Percentiles rank a stretch among this genome's conserved stretches.
Evolutionary conservation across 2,888 invertebrate species (phyloP).

Genomic region (Unio pictorum): DNA sequence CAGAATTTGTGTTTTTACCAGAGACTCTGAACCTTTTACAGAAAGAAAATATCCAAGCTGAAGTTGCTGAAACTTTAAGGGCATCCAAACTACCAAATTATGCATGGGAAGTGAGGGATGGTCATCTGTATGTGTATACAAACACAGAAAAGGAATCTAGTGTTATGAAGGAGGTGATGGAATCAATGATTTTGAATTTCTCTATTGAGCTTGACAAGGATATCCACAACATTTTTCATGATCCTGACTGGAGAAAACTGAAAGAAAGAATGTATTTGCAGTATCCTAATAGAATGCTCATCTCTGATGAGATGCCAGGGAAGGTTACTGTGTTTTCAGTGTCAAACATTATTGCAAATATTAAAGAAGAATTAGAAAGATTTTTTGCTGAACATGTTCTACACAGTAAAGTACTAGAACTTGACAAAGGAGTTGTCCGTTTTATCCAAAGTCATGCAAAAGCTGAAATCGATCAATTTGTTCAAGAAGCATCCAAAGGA

Average conservation of each 20-base stretch:
- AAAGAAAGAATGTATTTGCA: conserved; percentile 12
- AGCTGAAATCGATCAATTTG: conserved; percentile 7
- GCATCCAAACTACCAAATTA: conserved; percentile 8
- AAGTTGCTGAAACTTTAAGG: conserved; percentile 8
- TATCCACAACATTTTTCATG: conserved; percentile 5
- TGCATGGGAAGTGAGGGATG: conserved; percentile 14
- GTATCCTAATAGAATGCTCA: conserved; percentile 13
- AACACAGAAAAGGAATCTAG: conserved; percentile 11
- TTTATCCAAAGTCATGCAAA: conserved; percentile 11
- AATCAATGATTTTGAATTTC: conserved; percentile 11
- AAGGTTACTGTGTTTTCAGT: conserved; percentile 17
- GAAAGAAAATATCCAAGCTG: conserved; percentile 3
- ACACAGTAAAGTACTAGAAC: conserved; percentile 14
- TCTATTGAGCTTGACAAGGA: conserved; percentile 12
- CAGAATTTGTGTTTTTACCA: conserved; percentile 10
- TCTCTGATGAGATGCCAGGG: conserved; percentile 2
- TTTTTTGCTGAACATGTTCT: conserved; percentile 18
- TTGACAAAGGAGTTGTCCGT: conserved; percentile 8
- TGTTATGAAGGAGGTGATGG: conserved; percentile 15
- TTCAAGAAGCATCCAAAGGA: conserved; percentile 2
- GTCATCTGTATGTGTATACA: conserved; percentile 10
- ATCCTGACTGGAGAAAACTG: conserved; percentile 14
- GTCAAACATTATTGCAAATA: conserved; percentile 6
- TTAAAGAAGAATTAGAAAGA: conserved; percentile 15
- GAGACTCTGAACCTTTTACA: conserved; percentile 7